Percentiles rank a stretch among this genome's conserved stretches.
Evolutionary conservation across 2,888 invertebrate genomes (phyloP).

Genomic region (Cheilosia variabilis): DNA sequence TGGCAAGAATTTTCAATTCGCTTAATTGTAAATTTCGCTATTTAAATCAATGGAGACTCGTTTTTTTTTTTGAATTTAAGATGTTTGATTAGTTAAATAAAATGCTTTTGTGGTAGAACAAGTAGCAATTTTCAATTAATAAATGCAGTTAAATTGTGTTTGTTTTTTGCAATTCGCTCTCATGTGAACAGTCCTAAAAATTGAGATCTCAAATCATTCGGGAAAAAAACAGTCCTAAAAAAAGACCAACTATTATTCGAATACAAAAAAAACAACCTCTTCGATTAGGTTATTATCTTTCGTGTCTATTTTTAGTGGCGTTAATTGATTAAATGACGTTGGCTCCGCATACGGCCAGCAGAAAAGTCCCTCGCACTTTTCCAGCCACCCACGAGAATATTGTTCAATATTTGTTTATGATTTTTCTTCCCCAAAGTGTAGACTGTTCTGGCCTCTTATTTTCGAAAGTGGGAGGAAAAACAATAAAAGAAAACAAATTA

Average conservation of each 20-base stretch:
- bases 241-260: not conserved
- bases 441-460: slow-evolving; percentile 11
- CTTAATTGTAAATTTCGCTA: too few species aligned
- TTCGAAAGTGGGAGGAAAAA: not conserved
- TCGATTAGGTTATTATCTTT: slow-evolving; percentile 36
- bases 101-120: too few species aligned
- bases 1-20: too few species aligned
- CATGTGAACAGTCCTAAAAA: not conserved
- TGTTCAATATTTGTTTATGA: slow-evolving; percentile 39
- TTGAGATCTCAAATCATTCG: not conserved
- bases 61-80: too few species aligned
- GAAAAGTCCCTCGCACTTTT: not conserved
- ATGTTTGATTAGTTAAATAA: too few species aligned
- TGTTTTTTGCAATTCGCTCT: too few species aligned
- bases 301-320: slow-evolving; percentile 24
- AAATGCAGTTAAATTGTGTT: too few species aligned
- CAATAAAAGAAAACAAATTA: not conserved
- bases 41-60: too few species aligned
- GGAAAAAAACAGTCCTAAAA: not conserved
- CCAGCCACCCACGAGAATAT: slow-evolving; percentile 5
- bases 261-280: not conserved
- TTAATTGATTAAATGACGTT: slow-evolving; percentile 46
- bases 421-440: slow-evolving; percentile 38
- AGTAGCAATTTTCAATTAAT: too few species aligned
- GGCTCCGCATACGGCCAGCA: not conserved